Conservation (phyloP, 2,888 invertebrate genomes). For the Polydrusus tereticollis region DNA sequence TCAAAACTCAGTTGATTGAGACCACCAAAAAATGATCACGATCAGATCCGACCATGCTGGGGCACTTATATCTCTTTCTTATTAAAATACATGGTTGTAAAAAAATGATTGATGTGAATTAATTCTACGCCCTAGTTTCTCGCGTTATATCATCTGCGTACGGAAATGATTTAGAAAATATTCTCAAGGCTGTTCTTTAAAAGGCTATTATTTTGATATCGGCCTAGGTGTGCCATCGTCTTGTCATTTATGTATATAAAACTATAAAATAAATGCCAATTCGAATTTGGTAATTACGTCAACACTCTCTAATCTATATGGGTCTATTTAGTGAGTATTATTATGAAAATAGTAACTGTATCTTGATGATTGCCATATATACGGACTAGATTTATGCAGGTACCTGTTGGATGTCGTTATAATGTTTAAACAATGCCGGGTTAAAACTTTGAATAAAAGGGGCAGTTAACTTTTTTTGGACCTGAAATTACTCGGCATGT, state of each 20-base stretch:
- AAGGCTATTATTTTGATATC: not conserved
- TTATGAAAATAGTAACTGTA: conserved; percentile 12
- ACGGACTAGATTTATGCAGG: conserved; percentile 10
- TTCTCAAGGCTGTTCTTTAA: not conserved
- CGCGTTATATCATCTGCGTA: not conserved
- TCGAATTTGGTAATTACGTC: conserved; percentile 10
- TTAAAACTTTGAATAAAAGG: not conserved
- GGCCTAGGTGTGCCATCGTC: not conserved
- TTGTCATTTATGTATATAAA: conserved; percentile 2
- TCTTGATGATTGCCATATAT: conserved; percentile 14
- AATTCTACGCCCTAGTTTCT: conserved; percentile 1
- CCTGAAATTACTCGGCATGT: too few relatives aligned
- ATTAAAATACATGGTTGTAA: not conserved
- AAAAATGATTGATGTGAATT: conserved; percentile 9
- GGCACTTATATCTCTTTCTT: not conserved
- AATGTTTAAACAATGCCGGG: not conserved
- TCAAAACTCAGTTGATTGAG: conserved; percentile 10
- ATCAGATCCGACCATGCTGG: not conserved
- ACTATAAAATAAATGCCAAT: conserved; percentile 16
- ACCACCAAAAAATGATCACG: conserved; percentile 13
- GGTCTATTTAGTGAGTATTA: conserved; percentile 11
- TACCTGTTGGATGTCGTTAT: not conserved
- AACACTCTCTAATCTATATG: not conserved
- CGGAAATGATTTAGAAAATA: not conserved
- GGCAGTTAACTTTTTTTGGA: too few relatives aligned